Evolutionary conservation across 2,113 vertebrate genomes (phyloP).

Genomic region (Nesospiza acunhae): DNA sequence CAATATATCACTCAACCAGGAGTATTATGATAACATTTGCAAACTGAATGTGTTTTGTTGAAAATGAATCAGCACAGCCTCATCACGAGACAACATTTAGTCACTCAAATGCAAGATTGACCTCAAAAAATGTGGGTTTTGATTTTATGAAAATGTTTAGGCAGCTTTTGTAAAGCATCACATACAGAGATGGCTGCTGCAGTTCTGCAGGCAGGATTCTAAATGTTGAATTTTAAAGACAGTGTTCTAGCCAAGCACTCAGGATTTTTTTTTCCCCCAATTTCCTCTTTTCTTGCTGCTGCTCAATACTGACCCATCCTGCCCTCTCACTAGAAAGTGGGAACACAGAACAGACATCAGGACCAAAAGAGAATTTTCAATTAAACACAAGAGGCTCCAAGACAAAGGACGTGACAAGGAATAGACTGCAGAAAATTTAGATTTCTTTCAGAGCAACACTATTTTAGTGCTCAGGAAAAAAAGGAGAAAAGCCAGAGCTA

Average conservation of each 20-base stretch:
- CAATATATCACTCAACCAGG: neutral
- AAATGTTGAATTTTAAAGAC: neutral
- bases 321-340: neutral
- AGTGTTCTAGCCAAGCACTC: neutral
- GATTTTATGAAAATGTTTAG: constrained; percentile 29
- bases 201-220: neutral
- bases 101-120: neutral
- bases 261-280: neutral
- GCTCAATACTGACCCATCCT: constrained; percentile 9
- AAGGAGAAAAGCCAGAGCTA: neutral
- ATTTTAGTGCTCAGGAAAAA: neutral
- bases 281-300: neutral
- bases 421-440: neutral
- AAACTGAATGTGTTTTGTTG: constrained; percentile 11
- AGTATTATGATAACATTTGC: neutral
- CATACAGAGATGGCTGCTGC: neutral
- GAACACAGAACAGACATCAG: neutral
- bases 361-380: constrained; percentile 7
- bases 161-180: constrained; percentile 17
- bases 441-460: neutral
- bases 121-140: constrained; percentile 4
- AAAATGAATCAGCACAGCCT: constrained; percentile 53
- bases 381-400: neutral
- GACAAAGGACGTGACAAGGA: constrained; percentile 10
- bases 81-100: neutral